A percentile compares a stretch with the other conserved stretches of the same genome.
These are phyloP conservation scores for Heterotis niloticus DNA, from an alignment of 2,113 vertebrate species.

Conservation along the genomic window DNA sequence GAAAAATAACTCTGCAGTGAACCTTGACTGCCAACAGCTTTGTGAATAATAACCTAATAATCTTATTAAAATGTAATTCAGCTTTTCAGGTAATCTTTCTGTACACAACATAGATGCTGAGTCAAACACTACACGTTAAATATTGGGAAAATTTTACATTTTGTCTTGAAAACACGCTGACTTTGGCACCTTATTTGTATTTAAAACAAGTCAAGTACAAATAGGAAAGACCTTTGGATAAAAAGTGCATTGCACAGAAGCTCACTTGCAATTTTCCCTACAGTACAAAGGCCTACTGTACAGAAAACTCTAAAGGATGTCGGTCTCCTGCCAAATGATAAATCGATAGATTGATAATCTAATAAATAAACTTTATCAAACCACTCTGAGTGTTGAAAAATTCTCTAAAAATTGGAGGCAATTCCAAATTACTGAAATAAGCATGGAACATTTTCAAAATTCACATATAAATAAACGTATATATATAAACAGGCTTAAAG, in stretches of 20 bases:
- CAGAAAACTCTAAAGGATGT: constrained; percentile 3
- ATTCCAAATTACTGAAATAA: constrained; percentile 1
- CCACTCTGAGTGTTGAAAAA: neutral
- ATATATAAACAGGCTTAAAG: constrained; percentile 33
- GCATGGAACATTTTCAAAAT: neutral
- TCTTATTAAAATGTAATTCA: neutral
- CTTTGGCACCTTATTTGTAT: constrained; percentile 19
- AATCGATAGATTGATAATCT: too few relatives aligned
- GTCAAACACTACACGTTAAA: neutral
- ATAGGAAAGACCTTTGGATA: constrained; percentile 2
- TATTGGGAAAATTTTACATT: constrained; percentile 7
- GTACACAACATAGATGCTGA: neutral
- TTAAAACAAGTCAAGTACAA: constrained; percentile 15
- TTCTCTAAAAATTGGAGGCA: neutral
- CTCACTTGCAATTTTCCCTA: constrained; percentile 7
- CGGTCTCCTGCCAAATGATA: constrained; percentile 2
- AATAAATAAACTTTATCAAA: constrained; percentile 29
- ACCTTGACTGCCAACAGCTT: neutral
- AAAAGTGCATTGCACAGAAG: constrained; percentile 13
- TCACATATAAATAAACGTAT: constrained; percentile 10
- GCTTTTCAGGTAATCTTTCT: constrained; percentile 27
- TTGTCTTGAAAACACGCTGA: neutral
- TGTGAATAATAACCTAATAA: neutral
- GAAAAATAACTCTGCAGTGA: neutral
- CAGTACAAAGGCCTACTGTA: constrained; percentile 15